Percentiles rank a stretch among this genome's conserved stretches.
phyloP scores from a whole-genome alignment of 2,113 vertebrate species.

The Prunella himalayana region DNA sequence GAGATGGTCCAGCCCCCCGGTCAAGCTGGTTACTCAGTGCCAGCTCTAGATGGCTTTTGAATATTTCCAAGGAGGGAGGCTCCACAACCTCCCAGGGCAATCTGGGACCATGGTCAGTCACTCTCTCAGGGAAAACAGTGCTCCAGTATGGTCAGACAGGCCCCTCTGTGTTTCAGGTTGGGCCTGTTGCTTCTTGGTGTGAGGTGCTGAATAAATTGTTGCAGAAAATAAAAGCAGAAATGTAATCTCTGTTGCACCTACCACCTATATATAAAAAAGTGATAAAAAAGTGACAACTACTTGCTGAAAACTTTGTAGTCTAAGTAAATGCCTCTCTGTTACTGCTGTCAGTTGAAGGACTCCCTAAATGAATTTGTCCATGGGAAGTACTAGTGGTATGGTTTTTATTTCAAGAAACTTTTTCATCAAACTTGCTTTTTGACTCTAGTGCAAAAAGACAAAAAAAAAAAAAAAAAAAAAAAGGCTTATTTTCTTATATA shows the following conservation, averaged over 20 bases:
- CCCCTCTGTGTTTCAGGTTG: background rate
- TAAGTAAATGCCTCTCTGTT: background rate
- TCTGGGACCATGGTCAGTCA: background rate
- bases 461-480: background rate
- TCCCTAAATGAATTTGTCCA: background rate
- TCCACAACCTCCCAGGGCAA: background rate
- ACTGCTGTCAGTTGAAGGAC: background rate
- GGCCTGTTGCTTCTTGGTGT: background rate
- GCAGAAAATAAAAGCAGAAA: background rate
- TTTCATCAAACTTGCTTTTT: background rate
- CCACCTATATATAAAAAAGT: background rate
- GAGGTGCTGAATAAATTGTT: background rate
- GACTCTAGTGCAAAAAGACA: background rate
- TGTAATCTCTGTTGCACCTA: background rate
- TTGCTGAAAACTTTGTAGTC: background rate
- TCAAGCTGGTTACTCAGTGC: background rate
- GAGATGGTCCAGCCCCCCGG: rapidly evolving
- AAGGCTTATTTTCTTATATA: background rate
- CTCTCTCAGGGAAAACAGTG: background rate
- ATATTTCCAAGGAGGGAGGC: background rate
- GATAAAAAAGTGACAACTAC: background rate
- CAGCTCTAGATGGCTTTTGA: background rate
- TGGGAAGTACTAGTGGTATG: background rate
- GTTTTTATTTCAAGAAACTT: background rate
- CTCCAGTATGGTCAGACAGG: background rate